Percentiles rank a stretch among this genome's conserved stretches.
Evolutionary conservation across 2,797 vertebrate species (phyloP).

Genomic region (Notamacropus eugenii): DNA sequence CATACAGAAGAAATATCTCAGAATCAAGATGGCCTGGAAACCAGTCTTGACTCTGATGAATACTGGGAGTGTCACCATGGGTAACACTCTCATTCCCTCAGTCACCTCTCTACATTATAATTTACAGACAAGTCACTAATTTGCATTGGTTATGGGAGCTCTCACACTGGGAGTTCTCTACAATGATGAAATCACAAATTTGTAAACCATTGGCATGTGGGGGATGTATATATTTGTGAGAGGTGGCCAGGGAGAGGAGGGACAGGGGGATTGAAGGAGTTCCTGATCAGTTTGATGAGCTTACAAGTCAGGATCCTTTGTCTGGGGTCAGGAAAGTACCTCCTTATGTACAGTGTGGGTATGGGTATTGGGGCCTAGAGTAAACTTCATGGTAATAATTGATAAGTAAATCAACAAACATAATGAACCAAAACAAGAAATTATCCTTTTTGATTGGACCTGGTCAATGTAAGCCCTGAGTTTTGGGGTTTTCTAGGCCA

Average conservation of each 20-base stretch:
- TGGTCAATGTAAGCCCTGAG: neutral
- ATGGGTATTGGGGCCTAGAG: neutral
- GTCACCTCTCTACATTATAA: neutral
- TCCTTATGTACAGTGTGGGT: neutral
- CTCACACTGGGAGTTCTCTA: neutral
- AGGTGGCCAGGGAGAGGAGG: neutral
- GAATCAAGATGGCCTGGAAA: neutral
- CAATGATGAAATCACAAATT: neutral
- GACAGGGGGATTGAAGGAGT: neutral
- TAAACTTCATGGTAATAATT: neutral
- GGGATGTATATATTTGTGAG: neutral
- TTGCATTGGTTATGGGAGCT: neutral
- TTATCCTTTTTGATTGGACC: neutral
- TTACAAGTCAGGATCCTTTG: neutral
- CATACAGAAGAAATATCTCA: neutral
- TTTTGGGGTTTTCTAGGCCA: neutral
- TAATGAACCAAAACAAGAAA: neutral
- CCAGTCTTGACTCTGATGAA: neutral
- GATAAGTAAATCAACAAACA: neutral
- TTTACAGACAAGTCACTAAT: neutral
- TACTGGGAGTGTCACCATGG: neutral
- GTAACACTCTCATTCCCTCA: neutral
- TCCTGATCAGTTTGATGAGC: neutral
- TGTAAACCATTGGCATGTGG: neutral
- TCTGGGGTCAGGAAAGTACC: neutral